Base-by-base conservation (phyloP, 2,113 vertebrate genomes). In the Protobothrops mucrosquamatus region DNA sequence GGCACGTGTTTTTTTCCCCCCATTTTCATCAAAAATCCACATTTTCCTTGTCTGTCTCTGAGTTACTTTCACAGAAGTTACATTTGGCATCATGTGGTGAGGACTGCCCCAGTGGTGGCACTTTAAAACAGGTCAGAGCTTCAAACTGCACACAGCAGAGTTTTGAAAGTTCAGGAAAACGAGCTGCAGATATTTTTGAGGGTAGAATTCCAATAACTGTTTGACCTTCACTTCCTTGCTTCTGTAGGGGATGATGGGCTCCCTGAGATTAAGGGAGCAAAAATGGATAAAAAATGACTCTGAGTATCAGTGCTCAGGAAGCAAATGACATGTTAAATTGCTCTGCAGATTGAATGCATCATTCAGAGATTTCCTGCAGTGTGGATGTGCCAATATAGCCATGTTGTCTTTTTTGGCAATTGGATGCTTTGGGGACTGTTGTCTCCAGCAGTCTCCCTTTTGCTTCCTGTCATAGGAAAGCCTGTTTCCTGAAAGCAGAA, bases 241-340 rank as follows among this genome's bases (percentile, higher is more conserved):
- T 95, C 95, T 94, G 91, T 93, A 96, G 94, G 93, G 85, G 94
- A 95, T 93, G 92, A 92, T 94, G 91, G 94, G 94, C 91, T 95
- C 94, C 94, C 94, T 92, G 87, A n/a, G 81, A 93, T 94, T 96
- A 96, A 97, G 93, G 96, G 94, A 96, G 92, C 91, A 94, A 95
- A 97, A 97, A 97, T 91, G 96, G 95, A 96, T 96, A 97, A 94
- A 96, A 96, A 98, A 95, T 94, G 94, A 96, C 96, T 97, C 98
- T 96, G 97, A 97, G 96, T 98, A 97, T 98, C 97, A 97, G 95
- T 96, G 97, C 96, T 96, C 97, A 98, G 98, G 98, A 98, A 98
- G 97, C 98, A 97, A 97, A 98, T 98, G 98, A 98, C 97, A 98
- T 97, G 96, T 93, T 97, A 97, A 98, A 98, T 98, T 97, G 96